These are phyloP conservation scores for Meganola albula DNA, from an alignment of 2,888 invertebrate species.

Conservation along the genomic window DNA sequence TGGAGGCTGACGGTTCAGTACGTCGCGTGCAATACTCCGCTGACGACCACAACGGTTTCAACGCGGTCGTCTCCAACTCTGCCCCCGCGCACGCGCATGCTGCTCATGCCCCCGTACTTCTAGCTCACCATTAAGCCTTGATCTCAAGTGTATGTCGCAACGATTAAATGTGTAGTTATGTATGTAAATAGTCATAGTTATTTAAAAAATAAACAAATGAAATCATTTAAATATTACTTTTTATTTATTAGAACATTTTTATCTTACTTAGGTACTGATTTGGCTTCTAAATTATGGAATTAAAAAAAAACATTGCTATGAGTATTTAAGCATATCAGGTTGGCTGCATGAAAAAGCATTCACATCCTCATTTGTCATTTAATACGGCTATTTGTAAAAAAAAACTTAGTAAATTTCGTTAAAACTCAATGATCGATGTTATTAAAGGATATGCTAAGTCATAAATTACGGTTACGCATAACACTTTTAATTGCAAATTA, in stretches of 20 bases:
- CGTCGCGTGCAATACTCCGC: constrained; percentile 74
- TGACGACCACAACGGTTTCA: constrained; percentile 73
- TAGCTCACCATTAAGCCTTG: constrained; percentile 41
- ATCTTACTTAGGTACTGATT: not conserved
- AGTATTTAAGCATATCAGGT: not conserved
- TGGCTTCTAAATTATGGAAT: too few relatives aligned
- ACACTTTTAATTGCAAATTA: too few relatives aligned
- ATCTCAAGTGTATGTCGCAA: constrained; percentile 6
- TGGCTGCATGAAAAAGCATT: not conserved
- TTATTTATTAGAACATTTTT: not conserved
- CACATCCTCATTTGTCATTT: too few relatives aligned
- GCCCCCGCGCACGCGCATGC: constrained; percentile 44
- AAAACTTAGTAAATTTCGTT: too few relatives aligned
- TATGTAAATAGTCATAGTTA: constrained; percentile 7
- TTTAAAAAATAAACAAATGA: not conserved
- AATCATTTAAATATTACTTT: not conserved
- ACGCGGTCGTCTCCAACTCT: constrained; percentile 61
- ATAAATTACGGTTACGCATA: too few relatives aligned
- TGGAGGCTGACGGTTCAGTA: constrained; percentile 73
- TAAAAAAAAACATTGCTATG: not conserved
- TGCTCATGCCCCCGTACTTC: constrained; percentile 34
- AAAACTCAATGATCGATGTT: too few relatives aligned
- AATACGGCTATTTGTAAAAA: too few relatives aligned
- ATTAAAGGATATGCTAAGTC: too few relatives aligned
- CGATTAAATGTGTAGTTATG: constrained; percentile 6